Evolutionary conservation across 2,113 vertebrate species (phyloP).

Genomic region (Centropus unirufus): DNA sequence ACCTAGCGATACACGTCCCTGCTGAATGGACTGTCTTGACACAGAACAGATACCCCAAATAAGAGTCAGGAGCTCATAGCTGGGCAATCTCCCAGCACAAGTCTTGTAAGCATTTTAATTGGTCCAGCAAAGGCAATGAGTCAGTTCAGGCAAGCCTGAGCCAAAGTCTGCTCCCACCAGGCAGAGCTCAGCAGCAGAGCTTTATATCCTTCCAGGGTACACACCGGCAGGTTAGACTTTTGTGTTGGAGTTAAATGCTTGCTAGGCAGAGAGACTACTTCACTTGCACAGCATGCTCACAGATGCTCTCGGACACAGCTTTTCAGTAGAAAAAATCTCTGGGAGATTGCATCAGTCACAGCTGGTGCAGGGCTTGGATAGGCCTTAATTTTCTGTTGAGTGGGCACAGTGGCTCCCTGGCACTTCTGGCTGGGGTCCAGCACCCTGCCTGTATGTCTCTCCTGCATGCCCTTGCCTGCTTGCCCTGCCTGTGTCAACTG

Average conservation of each 20-base stretch:
- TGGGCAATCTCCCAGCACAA: neutral
- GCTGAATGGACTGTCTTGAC: neutral
- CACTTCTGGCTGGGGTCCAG: too few relatives aligned
- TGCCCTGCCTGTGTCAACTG: too few relatives aligned
- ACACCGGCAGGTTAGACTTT: neutral
- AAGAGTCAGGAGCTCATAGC: neutral
- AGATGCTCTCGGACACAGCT: too few relatives aligned
- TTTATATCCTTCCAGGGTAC: neutral
- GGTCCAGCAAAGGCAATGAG: neutral
- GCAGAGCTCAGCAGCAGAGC: neutral
- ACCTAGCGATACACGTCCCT: neutral
- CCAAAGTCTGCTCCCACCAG: neutral
- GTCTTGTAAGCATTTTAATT: neutral
- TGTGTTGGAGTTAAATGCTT: neutral
- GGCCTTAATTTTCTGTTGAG: too few relatives aligned
- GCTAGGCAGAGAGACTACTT: neutral
- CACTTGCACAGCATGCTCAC: neutral
- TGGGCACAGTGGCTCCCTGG: too few relatives aligned
- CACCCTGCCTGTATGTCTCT: too few relatives aligned
- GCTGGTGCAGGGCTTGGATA: too few relatives aligned
- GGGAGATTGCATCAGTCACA: too few relatives aligned
- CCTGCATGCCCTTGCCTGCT: too few relatives aligned
- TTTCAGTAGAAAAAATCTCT: too few relatives aligned
- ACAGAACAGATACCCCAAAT: neutral
- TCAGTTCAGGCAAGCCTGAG: neutral